Conservation (phyloP, 2,888 invertebrate genomes). For the Cepaea hortensis region DNA sequence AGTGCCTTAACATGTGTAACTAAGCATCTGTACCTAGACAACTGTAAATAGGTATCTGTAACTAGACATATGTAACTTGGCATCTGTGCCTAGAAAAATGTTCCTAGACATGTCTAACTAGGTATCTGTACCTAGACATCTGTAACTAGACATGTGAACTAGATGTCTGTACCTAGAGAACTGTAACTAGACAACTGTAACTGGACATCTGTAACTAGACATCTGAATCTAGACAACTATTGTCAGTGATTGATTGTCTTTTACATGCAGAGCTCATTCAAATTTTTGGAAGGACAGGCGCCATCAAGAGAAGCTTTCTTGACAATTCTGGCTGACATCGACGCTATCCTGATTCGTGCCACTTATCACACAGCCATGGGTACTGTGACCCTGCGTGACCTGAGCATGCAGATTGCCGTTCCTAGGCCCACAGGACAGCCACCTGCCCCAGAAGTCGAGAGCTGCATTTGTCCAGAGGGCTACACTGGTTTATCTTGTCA, state of each 20-base stretch:
- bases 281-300: slow-evolving; percentile 62
- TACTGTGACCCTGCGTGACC: slow-evolving; percentile 78
- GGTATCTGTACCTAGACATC: background rate
- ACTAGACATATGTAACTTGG: background rate
- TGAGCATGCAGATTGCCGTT: slow-evolving; percentile 69
- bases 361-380: slow-evolving; percentile 82
- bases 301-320: slow-evolving; percentile 71
- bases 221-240: no score
- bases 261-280: slow-evolving; percentile 62
- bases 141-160: background rate
- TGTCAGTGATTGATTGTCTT: background rate
- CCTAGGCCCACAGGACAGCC: slow-evolving; percentile 59
- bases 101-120: background rate
- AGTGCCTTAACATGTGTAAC: background rate
- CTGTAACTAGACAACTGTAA: background rate
- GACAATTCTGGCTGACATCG: slow-evolving; percentile 71
- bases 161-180: background rate
- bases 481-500: slow-evolving; percentile 71
- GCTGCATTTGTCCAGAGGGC: slow-evolving; percentile 69
- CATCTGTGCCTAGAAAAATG: background rate
- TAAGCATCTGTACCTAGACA: background rate
- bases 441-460: slow-evolving; percentile 68
- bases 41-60: no score
- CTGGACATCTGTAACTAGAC: background rate
- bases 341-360: slow-evolving; percentile 82